A percentile compares a stretch with the other conserved stretches of the same genome.
These are phyloP conservation scores for Cottoperca gobio DNA, from an alignment of 2,797 vertebrate genomes.

Conservation along the genomic window DNA sequence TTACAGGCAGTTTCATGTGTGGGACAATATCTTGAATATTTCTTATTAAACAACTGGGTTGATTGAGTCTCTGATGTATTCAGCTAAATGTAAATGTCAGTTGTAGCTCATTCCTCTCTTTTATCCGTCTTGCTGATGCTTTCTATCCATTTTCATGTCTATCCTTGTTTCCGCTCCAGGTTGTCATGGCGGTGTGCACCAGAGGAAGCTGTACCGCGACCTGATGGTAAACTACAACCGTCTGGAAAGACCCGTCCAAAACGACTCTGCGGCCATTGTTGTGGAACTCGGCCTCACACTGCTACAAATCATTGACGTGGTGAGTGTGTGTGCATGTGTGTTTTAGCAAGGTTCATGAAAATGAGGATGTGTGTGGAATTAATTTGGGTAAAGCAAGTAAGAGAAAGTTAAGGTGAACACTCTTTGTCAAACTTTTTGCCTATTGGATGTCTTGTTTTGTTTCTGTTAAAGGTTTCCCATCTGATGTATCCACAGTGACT, in stretches of 20 bases:
- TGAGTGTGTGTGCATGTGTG: conserved; percentile 68
- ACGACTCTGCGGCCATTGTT: conserved; percentile 89
- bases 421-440: conserved; percentile 11
- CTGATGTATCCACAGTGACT: conserved; percentile 19
- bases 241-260: conserved; percentile 90
- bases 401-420: not conserved
- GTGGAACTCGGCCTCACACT: conserved; percentile 91
- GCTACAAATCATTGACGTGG: conserved; percentile 94
- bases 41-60: conserved; percentile 22
- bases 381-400: not conserved
- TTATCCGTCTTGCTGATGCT: not conserved
- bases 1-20: conserved; percentile 26
- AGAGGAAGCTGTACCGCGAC: conserved; percentile 88
- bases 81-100: not conserved
- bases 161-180: conserved; percentile 69
- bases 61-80: conserved; percentile 8
- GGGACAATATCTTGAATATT: conserved; percentile 9
- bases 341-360: not conserved
- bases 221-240: conserved; percentile 90
- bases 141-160: not conserved
- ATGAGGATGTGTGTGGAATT: not conserved
- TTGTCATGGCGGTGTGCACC: conserved; percentile 88
- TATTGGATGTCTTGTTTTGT: conserved; percentile 8
- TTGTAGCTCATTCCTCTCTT: not conserved
- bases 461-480: conserved; percentile 3